Base-by-base conservation (phyloP, 2,113 vertebrate genomes). In the Raja brachyura region DNA sequence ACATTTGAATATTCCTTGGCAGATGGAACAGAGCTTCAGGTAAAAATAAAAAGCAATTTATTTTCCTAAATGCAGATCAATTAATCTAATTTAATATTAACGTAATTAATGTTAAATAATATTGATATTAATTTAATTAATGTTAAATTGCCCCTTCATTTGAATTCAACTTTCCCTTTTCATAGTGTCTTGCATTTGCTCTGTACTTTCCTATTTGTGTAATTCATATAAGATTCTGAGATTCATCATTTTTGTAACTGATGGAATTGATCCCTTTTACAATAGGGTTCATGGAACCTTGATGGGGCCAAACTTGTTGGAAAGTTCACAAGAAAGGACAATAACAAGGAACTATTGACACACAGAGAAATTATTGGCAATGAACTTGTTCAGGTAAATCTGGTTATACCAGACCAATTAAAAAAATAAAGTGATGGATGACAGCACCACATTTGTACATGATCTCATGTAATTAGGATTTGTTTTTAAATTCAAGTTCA, bases 1-100 rank as follows among this genome's bases (percentile, higher is more conserved):
- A 66, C 0, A 8, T 99, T 98, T 93, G 95, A 97, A 0, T 98
- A 98, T 94, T 95, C 93, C 63, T 94, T 98, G 94, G 97, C 98
- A 9, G 98, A 99, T 11, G 98, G 98, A 93, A 99, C 98, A 16
- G 97, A 98, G 88, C 90, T 99, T 93, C 93, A 18, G 0, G 99
- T 99, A 96, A 97, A 98, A 93, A 78, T 63, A 2, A 9, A 4
- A 90, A 92, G 54, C 18, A 73, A 4, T 3, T 70, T 92, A 18
- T 88, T 31, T 61, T 88, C 59, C 83, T 63, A 5, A 18, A 61
- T 31, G 11, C 83, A 88, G 56, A 48, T 48, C 39, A 48, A 48
- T 1, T 48, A 48, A 48, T 3, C 0, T 48, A 48, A 48, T 48
- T 48, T 48, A 48, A 48, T 48, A 48, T 48, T 48, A 0, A 48